phyloP scores from a whole-genome alignment of 2,888 invertebrate species.

The Parnassius apollo region DNA sequence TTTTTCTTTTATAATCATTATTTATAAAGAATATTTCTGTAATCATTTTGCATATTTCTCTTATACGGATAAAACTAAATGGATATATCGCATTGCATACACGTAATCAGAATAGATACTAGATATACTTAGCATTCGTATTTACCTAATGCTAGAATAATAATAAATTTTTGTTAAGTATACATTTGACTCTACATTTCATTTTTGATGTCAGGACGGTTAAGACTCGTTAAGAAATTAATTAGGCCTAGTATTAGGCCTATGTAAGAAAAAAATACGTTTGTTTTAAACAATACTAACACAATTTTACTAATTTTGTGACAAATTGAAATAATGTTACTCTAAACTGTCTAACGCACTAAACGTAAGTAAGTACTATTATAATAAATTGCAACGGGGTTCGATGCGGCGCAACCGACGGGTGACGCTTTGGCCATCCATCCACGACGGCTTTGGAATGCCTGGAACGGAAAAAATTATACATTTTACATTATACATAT shows the following conservation, averaged over 20 bases:
- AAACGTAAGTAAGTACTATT: constrained; percentile 3
- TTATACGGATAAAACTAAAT: background rate
- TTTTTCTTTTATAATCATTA: background rate
- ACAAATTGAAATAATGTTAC: background rate
- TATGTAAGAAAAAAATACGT: too few species aligned
- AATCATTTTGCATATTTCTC: background rate
- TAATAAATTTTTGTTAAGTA: background rate
- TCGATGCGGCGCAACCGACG: background rate
- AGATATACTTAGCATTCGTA: background rate
- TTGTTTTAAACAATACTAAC: too few species aligned
- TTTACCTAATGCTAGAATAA: background rate
- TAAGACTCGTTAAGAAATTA: constrained; percentile 3
- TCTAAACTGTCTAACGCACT: constrained; percentile 1
- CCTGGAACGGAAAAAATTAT: background rate
- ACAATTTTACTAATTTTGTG: too few species aligned
- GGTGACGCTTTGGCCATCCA: background rate
- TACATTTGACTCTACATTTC: background rate
- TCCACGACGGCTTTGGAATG: background rate
- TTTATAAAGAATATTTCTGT: background rate
- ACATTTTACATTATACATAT: background rate
- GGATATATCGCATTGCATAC: background rate
- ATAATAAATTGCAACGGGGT: too few species aligned
- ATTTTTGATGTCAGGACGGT: constrained; percentile 17
- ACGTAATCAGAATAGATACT: background rate
- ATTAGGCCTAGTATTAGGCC: constrained; percentile 22